Conservation (phyloP, 2,888 invertebrate species). For the Prenolepis imparis region DNA sequence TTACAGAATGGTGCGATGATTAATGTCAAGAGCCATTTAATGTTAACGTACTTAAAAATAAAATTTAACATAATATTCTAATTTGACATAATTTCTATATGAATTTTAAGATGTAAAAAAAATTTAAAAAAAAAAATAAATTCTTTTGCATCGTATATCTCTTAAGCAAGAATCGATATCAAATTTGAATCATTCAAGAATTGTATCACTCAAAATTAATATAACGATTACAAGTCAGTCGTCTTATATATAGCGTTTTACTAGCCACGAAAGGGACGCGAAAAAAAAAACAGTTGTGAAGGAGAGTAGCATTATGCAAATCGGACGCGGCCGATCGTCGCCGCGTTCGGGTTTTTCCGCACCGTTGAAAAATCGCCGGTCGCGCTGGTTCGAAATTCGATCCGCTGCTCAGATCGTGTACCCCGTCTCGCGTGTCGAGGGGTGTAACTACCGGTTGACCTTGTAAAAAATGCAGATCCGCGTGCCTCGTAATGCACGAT, state of each 20-base stretch:
- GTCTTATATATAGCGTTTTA: neutral
- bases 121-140: neutral
- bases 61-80: neutral
- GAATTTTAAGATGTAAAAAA: neutral
- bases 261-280: neutral
- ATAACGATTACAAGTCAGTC: neutral
- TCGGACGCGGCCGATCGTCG: slow-evolving; percentile 23
- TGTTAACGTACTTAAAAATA: neutral
- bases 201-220: slow-evolving; percentile 15
- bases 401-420: slow-evolving; percentile 3
- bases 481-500: slow-evolving; percentile 61
- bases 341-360: slow-evolving; percentile 9
- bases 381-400: slow-evolving; percentile 22
- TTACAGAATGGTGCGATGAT: slow-evolving; percentile 11
- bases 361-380: slow-evolving; percentile 31
- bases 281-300: slow-evolving; percentile 8
- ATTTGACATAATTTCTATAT: neutral
- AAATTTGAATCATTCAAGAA: neutral
- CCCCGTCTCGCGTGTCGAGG: slow-evolving; percentile 23
- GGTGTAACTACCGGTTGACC: slow-evolving; percentile 76
- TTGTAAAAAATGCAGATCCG: slow-evolving; percentile 80
- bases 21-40: neutral
- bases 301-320: slow-evolving; percentile 45
- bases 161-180: neutral
- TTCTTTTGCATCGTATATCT: neutral